Base-by-base conservation (phyloP, 2,888 invertebrate genomes). In the Microchrysa polita region DNA sequence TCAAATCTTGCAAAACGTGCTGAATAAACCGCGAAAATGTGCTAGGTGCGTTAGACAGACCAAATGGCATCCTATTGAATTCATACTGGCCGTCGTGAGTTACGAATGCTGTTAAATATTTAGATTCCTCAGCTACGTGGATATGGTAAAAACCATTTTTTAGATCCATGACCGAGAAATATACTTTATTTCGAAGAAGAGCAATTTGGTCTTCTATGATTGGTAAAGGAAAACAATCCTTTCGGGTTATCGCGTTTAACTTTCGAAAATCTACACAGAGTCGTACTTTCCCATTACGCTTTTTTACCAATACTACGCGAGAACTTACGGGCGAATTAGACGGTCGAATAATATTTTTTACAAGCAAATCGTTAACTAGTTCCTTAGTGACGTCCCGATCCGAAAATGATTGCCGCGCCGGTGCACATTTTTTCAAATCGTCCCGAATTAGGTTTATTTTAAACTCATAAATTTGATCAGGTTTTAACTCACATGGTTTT, bases 131-230 rank as follows among this genome's bases (percentile, higher is more conserved):
- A 10, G 5, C 16, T 16, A 52, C 52, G 7, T 52, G 16, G 5
- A 16, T 16, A 52, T 52, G 52, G 52, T 16, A 52, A 52, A 52
- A 52, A 52, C 52, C 52, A 52, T 52, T 52, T 52, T 52, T 52
- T 5, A 52, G 16, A 52, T 52, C 52, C 5, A 9, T 10, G 4
- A 52, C 4, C 12, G 52, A 52, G 12, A 52, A 52, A 52, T 52
- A 52, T 4, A 52, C 14, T 52, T 52, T 52, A 16, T 10, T 10
- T 5, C 16, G 52, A 10, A 52, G 52, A 10, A 52, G 12, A 52
- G 52, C 5, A 10, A 81, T 74, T 57, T 81, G 78, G 22, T 85
- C 83, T 14, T 82, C 80, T 7, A 84, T 81, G n/a, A 79, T 14
- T 4, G 52, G 16, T 10, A 52, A 10, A 52, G 52, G 52, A 16